These are phyloP conservation scores for Ciconia stormi DNA, from an alignment of 2,113 vertebrate species.

Conservation along the genomic window DNA sequence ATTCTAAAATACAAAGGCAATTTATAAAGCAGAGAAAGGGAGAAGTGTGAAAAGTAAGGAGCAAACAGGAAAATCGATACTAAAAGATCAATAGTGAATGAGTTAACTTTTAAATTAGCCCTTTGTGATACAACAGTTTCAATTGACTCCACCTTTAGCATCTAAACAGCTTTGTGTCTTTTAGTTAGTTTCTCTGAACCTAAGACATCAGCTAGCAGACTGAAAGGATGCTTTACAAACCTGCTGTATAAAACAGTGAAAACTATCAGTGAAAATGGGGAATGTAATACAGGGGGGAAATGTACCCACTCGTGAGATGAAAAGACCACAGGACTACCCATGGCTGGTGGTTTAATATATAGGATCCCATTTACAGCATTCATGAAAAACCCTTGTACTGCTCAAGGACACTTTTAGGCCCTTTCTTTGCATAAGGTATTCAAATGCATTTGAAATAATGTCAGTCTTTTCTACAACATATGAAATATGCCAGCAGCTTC, in stretches of 20 bases:
- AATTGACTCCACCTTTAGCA: slow-evolving; percentile 4
- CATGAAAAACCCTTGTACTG: slow-evolving; percentile 11
- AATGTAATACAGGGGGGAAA: background rate
- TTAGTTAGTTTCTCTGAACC: background rate
- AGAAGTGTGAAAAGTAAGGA: slow-evolving; percentile 17
- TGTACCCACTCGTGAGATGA: background rate
- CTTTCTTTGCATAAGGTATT: slow-evolving; percentile 30
- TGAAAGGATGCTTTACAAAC: background rate
- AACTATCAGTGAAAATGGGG: background rate
- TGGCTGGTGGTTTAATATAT: background rate
- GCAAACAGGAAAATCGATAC: slow-evolving; percentile 13
- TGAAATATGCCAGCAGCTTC: slow-evolving; percentile 22
- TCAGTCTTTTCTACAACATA: slow-evolving; percentile 41
- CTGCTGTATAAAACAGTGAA: background rate
- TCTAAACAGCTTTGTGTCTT: background rate
- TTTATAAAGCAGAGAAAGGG: slow-evolving; percentile 21
- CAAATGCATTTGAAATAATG: slow-evolving; percentile 46
- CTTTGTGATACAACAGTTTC: slow-evolving; percentile 27
- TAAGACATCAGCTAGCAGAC: background rate
- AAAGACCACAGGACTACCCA: background rate
- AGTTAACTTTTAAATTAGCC: slow-evolving; percentile 48
- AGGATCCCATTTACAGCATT: background rate
- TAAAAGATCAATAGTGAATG: background rate
- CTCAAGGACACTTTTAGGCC: slow-evolving; percentile 44
- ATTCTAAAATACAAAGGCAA: background rate